These are phyloP conservation scores for Drosophila dives DNA, from an alignment of 2,888 invertebrate species.

Conservation along the genomic window DNA sequence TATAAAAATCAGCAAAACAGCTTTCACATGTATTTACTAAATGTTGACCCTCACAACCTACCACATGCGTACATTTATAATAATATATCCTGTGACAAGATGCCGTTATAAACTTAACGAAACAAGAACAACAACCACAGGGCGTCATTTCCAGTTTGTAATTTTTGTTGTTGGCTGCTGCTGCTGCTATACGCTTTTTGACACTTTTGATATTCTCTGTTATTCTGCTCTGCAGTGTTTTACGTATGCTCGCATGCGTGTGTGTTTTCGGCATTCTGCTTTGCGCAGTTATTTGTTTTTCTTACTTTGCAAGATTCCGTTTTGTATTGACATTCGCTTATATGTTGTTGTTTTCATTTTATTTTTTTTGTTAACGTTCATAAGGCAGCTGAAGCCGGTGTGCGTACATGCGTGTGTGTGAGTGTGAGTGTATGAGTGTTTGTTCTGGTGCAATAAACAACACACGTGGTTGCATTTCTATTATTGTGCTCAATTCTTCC, in stretches of 20 bases:
- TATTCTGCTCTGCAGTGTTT: conserved; percentile 17
- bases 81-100: conserved; percentile 23
- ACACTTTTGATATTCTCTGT: conserved; percentile 42
- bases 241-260: conserved; percentile 9
- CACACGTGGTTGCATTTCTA: conserved; percentile 78
- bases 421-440: conserved; percentile 6
- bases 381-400: conserved; percentile 40
- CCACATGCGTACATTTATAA: conserved; percentile 5
- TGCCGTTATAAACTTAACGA: conserved; percentile 21
- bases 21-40: conserved; percentile 2
- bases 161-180: conserved; percentile 34
- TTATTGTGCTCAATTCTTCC: conserved; percentile 31
- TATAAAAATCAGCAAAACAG: conserved; percentile 20
- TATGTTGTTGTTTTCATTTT: conserved; percentile 24
- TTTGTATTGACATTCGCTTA: conserved; percentile 74
- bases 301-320: conserved; percentile 75
- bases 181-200: conserved; percentile 29
- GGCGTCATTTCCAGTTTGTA: conserved; percentile 23
- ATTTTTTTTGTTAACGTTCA: conserved; percentile 28
- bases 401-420: conserved; percentile 26
- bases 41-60: conserved; percentile 15
- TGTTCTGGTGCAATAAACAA: conserved; percentile 62
- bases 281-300: conserved; percentile 76
- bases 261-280: conserved; percentile 67
- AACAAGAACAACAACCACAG: conserved; percentile 10